These are phyloP conservation scores for Trididemnum nubilum DNA, from an alignment of 23 tunicate genomes.

Conservation along the genomic window DNA sequence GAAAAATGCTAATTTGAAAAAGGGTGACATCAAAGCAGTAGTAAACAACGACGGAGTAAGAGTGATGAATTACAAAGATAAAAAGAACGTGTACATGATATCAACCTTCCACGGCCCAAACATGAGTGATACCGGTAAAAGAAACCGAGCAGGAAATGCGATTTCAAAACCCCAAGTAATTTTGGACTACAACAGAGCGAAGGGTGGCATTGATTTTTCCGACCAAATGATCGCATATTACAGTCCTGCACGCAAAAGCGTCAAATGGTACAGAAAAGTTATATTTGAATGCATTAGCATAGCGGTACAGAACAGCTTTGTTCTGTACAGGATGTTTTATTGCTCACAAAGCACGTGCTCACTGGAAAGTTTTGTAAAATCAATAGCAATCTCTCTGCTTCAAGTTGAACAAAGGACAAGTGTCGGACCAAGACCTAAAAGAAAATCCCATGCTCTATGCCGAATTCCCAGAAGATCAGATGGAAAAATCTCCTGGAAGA, in stretches of 20 bases:
- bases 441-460: too few species aligned
- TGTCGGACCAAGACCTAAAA: not conserved
- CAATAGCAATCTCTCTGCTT: constrained; percentile 34
- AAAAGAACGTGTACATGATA: constrained; percentile 37
- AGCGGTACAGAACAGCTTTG: constrained; percentile 30
- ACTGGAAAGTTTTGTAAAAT: constrained; percentile 33
- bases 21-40: constrained; percentile 30
- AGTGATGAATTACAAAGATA: constrained; percentile 34
- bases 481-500: too few species aligned
- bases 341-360: constrained; percentile 29
- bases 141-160: constrained; percentile 38
- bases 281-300: constrained; percentile 26
- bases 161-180: constrained; percentile 30
- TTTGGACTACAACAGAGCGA: constrained; percentile 37
- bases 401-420: constrained; percentile 20
- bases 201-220: constrained; percentile 33
- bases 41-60: constrained; percentile 31
- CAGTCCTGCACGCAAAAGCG: constrained; percentile 35
- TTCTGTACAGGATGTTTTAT: constrained; percentile 1
- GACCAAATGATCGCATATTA: constrained; percentile 33
- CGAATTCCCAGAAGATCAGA: too few species aligned
- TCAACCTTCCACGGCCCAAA: constrained; percentile 37
- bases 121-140: constrained; percentile 31
- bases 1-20: constrained; percentile 28
- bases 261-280: constrained; percentile 32